phyloP scores from a whole-genome alignment of 2,113 vertebrate genomes.

The Festucalex cinctus region DNA sequence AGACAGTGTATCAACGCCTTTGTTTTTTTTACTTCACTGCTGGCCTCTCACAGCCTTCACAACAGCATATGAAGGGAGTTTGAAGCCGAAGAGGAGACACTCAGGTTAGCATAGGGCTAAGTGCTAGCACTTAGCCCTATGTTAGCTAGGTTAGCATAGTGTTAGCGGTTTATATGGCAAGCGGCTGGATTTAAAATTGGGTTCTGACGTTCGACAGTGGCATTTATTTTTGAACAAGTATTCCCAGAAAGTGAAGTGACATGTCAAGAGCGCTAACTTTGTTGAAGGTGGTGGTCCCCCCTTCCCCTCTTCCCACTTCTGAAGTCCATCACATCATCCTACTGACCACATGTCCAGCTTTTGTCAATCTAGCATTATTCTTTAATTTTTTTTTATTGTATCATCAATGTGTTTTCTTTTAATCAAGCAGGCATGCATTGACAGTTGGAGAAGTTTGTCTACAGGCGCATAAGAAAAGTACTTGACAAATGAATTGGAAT shows the following conservation, averaged over 20 bases:
- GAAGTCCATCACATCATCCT: slow-evolving; percentile 65
- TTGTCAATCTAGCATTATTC: slow-evolving; percentile 52
- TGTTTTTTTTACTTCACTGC: too few relatives aligned
- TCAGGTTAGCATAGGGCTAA: too few relatives aligned
- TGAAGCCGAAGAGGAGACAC: too few relatives aligned
- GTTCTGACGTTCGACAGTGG: too few relatives aligned
- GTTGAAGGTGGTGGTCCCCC: slow-evolving; percentile 64
- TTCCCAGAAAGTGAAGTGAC: slow-evolving; percentile 58
- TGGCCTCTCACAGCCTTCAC: too few relatives aligned
- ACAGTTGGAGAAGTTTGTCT: slow-evolving; percentile 24
- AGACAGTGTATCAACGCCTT: too few relatives aligned
- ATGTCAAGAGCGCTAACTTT: slow-evolving; percentile 60
- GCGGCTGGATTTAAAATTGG: too few relatives aligned
- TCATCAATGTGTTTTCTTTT: slow-evolving; percentile 30
- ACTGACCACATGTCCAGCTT: slow-evolving; percentile 46
- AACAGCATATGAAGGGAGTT: too few relatives aligned
- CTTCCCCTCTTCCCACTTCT: slow-evolving; percentile 54
- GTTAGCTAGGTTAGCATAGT: too few relatives aligned
- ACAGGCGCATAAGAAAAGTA: slow-evolving; percentile 26
- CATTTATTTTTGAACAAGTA: neutral
- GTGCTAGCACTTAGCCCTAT: too few relatives aligned
- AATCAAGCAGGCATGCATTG: slow-evolving; percentile 27
- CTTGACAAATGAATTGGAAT: slow-evolving; percentile 40
- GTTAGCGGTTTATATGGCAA: too few relatives aligned
- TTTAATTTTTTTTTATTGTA: slow-evolving; percentile 41